Evolutionary conservation across 2,797 vertebrate species (phyloP), one percentile per base, ranked within the genome.

Genomic region (Melanotaenia parkinsoni): DNA sequence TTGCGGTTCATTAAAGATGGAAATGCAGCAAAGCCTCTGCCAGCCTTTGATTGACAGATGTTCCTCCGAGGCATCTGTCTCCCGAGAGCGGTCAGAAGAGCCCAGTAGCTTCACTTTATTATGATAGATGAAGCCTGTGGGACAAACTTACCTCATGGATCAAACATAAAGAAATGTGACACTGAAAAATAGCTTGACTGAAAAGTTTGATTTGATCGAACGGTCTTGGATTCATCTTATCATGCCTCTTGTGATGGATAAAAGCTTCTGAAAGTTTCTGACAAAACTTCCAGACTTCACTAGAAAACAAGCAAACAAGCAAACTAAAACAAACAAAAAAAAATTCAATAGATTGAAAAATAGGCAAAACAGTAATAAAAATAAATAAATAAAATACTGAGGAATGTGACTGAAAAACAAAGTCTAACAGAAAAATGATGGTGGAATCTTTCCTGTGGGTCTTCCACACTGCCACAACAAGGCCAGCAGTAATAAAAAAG

Each of bases 81-180:
- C 83, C 61, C 5, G 59, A 87, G 90, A 87, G 85, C 91, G 92
- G 89, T 86, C 87, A 93, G 89, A 81, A 82, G 86, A 89, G 83
- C 80, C 74, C 56, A 43, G 79, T 84, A 70, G 80, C 84, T 47
- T 60, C 75, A 71, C 81, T 84, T 92, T 89, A 94, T 92, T 90
- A 94, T 93, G 94, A 94, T 91, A 86, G 89, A 95, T 94, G 91
- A 91, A 80, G 75, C 87, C 89, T 85, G 60, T 51, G 81, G 86
- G 81, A 88, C 79, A 67, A 62, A 74, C 79, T 85, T 70, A 91
- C 86, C 81, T 81, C 86, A 38, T 83, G 83, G 87, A 94, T 93
- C 92, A 92, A 90, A 93, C 70, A 74, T 89, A 90, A 92, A 92
- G 86, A 90, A 92, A 92, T 88, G 86, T 92, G 92, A 93, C 93